These are phyloP conservation scores for Phaetusa simplex DNA, from an alignment of 2,113 vertebrate genomes.

Conservation along the genomic window DNA sequence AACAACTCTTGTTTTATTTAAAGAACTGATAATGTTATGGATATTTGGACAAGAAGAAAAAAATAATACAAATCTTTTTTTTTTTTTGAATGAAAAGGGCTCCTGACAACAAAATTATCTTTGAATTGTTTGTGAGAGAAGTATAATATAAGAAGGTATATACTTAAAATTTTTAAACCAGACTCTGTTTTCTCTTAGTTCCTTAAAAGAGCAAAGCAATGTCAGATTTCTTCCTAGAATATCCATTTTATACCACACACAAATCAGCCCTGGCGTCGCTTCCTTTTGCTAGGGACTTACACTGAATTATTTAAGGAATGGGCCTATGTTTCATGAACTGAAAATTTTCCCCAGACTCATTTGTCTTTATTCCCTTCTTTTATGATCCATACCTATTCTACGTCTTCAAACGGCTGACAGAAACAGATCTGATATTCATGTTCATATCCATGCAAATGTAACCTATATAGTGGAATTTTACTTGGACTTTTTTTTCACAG, in stretches of 20 bases:
- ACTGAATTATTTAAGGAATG: background rate
- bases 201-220: background rate
- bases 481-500: background rate
- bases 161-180: background rate
- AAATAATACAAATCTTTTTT: background rate
- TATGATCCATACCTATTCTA: background rate
- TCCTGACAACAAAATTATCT: background rate
- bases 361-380: background rate
- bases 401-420: background rate
- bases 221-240: background rate
- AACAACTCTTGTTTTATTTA: fast-evolving
- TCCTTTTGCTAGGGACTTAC: background rate
- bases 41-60: background rate
- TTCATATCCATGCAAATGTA: background rate
- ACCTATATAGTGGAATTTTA: background rate
- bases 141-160: background rate
- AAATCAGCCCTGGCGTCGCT: background rate
- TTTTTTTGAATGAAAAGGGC: background rate
- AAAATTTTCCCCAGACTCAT: background rate
- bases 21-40: background rate
- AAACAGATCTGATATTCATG: background rate
- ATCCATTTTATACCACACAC: background rate
- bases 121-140: background rate
- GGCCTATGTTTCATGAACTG: background rate
- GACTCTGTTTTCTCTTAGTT: background rate